Base-by-base conservation (phyloP, 2,113 vertebrate genomes). In the Gallinago paraguaiae region DNA sequence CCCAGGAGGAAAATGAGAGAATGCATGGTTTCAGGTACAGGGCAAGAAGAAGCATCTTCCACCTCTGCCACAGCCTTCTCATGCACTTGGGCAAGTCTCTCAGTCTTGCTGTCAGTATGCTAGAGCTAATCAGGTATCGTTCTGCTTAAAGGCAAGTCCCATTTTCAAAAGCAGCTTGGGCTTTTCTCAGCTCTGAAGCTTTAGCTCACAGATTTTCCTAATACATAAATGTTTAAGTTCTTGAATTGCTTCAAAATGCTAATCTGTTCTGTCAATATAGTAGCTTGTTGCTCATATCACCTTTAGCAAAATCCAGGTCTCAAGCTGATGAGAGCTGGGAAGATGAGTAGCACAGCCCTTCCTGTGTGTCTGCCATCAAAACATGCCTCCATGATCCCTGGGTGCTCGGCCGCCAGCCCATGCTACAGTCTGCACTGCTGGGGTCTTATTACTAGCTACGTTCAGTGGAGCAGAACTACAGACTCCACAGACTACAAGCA, bases 361-460 rank as follows among this genome's bases (percentile, higher is more conserved):
- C 23, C 81, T 20, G 45, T 0, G 1, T 31, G 75, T 31, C 67
- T 56, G 76, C 71, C 72, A 22, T 33, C 67, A 22, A 48, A 18
- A 5, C 5, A 33, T 45, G 45, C 51, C 37, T 64, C 41, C 19
- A 1, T 1, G 0, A 7, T 2, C n/a, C 43, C 61, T 2, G 6
- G 56, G 50, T 69, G 72, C 56, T 5, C 43, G 31, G n/a, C 68
- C 33, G 48, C 7, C 7, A 23, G 77, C 68, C 35, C 0, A 0
- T 14, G 48, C 59, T 17, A 1, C 31, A 18, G 24, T 10, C 35
- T 28, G 46, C 20, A 4, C 45, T 64, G 81, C 77, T 45, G 48
- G 31, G 27, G 1, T 8, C 63, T 64, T 48, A 30, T 9, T 25
- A 13, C 11, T 11, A 19, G 30, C 41, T 57, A 35, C 7, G 2